Conservation (phyloP, 2,113 vertebrate species). For the Helogale parvula region DNA sequence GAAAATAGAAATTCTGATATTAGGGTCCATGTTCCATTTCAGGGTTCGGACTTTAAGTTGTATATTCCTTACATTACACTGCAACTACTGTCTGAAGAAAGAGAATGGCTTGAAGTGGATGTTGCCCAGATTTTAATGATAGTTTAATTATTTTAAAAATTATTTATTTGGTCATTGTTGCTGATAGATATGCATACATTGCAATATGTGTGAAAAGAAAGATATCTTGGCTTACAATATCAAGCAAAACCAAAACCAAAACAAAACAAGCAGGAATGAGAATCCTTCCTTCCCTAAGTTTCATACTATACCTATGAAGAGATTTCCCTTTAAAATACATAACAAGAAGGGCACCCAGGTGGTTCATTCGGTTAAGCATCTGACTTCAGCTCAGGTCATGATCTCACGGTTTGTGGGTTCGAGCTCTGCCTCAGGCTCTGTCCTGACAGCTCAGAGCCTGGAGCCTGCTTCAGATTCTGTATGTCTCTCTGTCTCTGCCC, state of each 20-base stretch:
- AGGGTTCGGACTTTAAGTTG: background rate
- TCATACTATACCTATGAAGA: background rate
- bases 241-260: conserved; percentile 6
- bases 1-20: conserved; percentile 43
- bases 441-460: too few relatives aligned
- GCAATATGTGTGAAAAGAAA: background rate
- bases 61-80: background rate
- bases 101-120: background rate
- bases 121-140: background rate
- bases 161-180: background rate
- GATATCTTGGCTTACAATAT: background rate
- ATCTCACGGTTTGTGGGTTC: too few relatives aligned
- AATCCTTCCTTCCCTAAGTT: background rate
- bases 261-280: background rate
- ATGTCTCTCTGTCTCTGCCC: too few relatives aligned
- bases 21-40: background rate
- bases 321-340: background rate
- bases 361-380: too few relatives aligned
- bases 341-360: too few relatives aligned
- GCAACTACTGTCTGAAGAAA: background rate
- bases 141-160: background rate
- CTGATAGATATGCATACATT: background rate
- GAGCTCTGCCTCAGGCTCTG: too few relatives aligned
- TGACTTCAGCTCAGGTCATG: too few relatives aligned
- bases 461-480: too few relatives aligned